Conservation (phyloP, 2,797 vertebrate species). For the Chloroceryle amazona region DNA sequence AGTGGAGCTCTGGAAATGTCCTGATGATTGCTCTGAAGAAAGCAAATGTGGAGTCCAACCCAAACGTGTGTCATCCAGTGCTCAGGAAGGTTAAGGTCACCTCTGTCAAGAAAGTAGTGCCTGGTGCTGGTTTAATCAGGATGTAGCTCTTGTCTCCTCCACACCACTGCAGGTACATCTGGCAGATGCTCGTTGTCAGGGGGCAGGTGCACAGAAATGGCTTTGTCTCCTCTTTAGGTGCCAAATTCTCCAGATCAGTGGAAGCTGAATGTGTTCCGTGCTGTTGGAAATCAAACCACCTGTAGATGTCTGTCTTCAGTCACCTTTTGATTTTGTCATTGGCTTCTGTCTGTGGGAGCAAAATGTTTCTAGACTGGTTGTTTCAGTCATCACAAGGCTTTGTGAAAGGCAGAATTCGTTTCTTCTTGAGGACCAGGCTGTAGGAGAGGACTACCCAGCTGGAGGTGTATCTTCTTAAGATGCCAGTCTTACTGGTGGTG, state of each 20-base stretch:
- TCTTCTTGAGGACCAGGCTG: background rate
- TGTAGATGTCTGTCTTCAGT: conserved; percentile 57
- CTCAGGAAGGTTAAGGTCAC: background rate
- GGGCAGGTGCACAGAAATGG: background rate
- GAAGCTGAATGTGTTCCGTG: accelerated
- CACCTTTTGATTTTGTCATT: background rate
- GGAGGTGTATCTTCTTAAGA: background rate
- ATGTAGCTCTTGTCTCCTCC: background rate
- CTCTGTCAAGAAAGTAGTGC: background rate
- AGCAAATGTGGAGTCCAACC: background rate
- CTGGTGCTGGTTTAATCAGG: background rate
- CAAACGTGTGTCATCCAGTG: background rate
- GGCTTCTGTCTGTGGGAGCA: background rate
- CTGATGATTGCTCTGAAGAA: background rate
- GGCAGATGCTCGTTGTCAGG: accelerated
- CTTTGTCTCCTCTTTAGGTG: background rate
- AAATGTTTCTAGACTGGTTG: background rate
- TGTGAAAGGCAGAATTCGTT: background rate
- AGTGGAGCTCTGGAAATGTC: background rate
- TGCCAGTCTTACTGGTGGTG: background rate
- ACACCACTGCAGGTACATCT: background rate
- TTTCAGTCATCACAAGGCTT: background rate
- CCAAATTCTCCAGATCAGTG: background rate
- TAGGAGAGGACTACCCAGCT: background rate
- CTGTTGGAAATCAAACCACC: conserved; percentile 22